Conservation (phyloP, 1,140 invertebrate species). For the Orchesella cincta region DNA sequence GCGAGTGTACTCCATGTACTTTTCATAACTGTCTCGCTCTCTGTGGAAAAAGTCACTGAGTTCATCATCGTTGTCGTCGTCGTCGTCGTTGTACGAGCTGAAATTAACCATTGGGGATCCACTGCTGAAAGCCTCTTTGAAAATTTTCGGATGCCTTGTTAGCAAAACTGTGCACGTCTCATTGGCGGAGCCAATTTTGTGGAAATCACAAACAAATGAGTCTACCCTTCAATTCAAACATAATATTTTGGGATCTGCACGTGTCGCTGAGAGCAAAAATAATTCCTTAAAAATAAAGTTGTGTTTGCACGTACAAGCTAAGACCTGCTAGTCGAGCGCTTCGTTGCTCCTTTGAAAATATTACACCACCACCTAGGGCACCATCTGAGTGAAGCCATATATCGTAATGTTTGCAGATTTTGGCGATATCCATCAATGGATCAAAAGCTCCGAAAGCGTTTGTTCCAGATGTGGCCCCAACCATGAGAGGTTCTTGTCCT, state of each 20-base stretch:
- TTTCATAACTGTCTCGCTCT: slow-evolving; percentile 58
- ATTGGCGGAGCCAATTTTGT: too few species aligned
- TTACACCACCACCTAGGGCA: slow-evolving; percentile 86
- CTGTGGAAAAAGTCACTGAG: not conserved
- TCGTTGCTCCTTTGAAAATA: slow-evolving; percentile 76
- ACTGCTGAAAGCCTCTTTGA: not conserved
- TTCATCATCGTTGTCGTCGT: too few species aligned
- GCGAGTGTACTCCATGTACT: not conserved
- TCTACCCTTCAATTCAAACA: slow-evolving; percentile 70
- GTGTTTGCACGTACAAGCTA: too few species aligned
- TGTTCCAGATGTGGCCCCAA: slow-evolving; percentile 77
- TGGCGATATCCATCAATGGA: slow-evolving; percentile 75
- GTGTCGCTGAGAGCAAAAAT: too few species aligned
- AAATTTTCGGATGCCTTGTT: slow-evolving; percentile 54
- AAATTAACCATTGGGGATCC: not conserved
- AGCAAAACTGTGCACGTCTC: slow-evolving; percentile 86
- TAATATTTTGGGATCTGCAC: too few species aligned
- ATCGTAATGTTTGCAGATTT: slow-evolving; percentile 76
- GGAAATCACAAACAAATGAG: slow-evolving; percentile 90
- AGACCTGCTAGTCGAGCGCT: slow-evolving; percentile 42
- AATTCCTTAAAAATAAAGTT: not conserved
- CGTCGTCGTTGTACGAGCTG: not conserved
- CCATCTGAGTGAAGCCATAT: slow-evolving; percentile 96
- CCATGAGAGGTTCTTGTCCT: slow-evolving; percentile 77
- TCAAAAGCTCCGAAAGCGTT: slow-evolving; percentile 80